Evolutionary conservation across 2,113 vertebrate genomes (phyloP), one percentile per base, ranked within the genome.

Genomic region (Oryzias curvinotus): DNA sequence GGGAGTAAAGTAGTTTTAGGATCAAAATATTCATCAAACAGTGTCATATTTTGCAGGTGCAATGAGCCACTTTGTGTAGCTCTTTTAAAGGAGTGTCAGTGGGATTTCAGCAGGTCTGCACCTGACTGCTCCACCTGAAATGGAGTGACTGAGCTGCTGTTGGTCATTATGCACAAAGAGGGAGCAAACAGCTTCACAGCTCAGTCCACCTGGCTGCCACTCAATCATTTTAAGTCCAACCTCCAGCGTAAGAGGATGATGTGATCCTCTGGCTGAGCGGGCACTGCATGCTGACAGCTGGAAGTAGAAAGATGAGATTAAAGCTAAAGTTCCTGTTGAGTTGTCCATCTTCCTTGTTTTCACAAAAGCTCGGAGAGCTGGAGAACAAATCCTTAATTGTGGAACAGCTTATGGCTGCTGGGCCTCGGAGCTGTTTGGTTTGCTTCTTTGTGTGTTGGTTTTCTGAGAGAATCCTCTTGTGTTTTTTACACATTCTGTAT

Each of bases 111-210:
- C 51, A 17, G 14, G 3, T 49, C 48, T 49, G 18, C 21, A 8
- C 18, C 48, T 17, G 21, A 14, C 14, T n/a, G 21, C 43, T 45
- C 43, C 26, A 12, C 25, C 23, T 26, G 41, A 46, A 8, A 28
- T n/a, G 14, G 26, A 16, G 42, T 28, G 56, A 23, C 16, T 45
- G 26, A 57, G 56, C 21, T 46, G 15, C 43, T 57, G 21, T 26
- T 57, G 56, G 41, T 57, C 56, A 57, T 57, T 57, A 57, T 57
- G 21, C 43, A 46, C 13, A 5, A 23, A 18, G 21, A 46, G 46
- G 46, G 21, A 25, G 15, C 21, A 26, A 57, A 46, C 43, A 46
- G 56, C 56, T 14, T 57, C 56, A 57, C 56, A 57, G 43, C 56
- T 46, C 42, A 45, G 21, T 57, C 42, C 55, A 57, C 45, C 42